Conservation (phyloP, 2,797 vertebrate genomes). For the Eulemur rubriventer region DNA sequence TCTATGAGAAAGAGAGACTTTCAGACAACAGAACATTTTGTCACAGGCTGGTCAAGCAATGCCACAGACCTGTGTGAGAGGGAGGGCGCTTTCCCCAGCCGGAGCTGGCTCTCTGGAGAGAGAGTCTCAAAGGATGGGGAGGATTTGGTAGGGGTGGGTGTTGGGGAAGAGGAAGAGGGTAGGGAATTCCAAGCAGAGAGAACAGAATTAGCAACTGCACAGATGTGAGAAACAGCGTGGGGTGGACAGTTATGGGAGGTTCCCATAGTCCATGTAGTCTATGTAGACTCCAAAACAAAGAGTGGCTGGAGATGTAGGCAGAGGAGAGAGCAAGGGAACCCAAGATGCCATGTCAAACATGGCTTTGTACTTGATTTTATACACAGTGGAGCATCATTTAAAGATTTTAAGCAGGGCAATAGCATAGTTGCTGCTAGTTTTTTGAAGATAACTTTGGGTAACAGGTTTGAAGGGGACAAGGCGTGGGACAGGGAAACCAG, state of each 20-base stretch:
- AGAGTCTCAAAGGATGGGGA: not conserved
- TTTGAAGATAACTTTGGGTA: not conserved
- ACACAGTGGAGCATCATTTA: not conserved
- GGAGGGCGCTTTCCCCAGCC: not conserved
- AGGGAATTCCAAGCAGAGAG: not conserved
- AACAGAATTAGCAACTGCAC: not conserved
- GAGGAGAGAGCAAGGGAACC: not conserved
- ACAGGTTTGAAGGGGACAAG: not conserved
- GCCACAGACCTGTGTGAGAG: not conserved
- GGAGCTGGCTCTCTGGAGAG: not conserved
- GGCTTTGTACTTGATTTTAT: not conserved
- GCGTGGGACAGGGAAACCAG: not conserved
- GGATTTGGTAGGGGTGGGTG: not conserved
- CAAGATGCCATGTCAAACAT: not conserved
- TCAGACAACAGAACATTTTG: not conserved
- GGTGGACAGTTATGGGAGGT: rapidly evolving
- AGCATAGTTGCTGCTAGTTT: not conserved
- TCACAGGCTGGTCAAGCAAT: not conserved
- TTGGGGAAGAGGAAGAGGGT: not conserved
- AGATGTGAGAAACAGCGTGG: not conserved
- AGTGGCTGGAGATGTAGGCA: rapidly evolving
- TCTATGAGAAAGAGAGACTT: not conserved
- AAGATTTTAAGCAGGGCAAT: not conserved
- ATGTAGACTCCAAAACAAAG: not conserved
- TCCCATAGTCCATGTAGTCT: rapidly evolving